Evolutionary conservation across 1,140 invertebrate species (phyloP).

Genomic region (Liolophura sinensis): DNA sequence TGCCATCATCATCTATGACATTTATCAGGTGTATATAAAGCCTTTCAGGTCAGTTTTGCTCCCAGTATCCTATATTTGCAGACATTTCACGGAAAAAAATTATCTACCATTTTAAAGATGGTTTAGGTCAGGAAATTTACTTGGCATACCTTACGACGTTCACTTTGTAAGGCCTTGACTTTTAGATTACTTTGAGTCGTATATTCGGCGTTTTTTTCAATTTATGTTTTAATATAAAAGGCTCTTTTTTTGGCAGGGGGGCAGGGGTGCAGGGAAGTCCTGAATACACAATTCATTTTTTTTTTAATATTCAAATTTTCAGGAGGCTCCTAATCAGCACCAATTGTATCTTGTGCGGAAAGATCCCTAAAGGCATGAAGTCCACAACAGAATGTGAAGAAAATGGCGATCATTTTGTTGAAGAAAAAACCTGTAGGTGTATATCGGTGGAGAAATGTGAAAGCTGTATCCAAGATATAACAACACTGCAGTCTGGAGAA

Average conservation of each 20-base stretch:
- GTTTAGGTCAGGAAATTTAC: too few species aligned
- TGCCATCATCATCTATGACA: constrained; percentile 59
- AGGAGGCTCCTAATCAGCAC: neutral
- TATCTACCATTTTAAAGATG: too few species aligned
- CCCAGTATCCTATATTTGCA: neutral
- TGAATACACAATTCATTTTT: too few species aligned
- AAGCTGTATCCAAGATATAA: neutral
- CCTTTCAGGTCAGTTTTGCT: constrained; percentile 36
- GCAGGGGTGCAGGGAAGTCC: too few species aligned
- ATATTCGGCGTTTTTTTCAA: too few species aligned
- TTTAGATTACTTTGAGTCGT: too few species aligned
- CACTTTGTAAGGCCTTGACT: too few species aligned
- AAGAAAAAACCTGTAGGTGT: neutral
- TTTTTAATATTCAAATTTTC: constrained; percentile 26
- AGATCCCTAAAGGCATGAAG: constrained; percentile 14
- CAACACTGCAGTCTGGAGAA: constrained; percentile 1
- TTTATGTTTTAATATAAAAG: too few species aligned
- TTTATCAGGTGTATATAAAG: constrained; percentile 47
- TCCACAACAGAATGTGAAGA: constrained; percentile 5
- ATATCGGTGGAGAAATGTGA: neutral
- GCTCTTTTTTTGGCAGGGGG: too few species aligned
- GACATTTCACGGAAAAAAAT: too few species aligned
- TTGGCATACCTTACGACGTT: too few species aligned
- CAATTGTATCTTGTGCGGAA: neutral
- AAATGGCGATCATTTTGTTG: too few species aligned